phyloP scores from a whole-genome alignment of 2,888 invertebrate species.

The Ethmia dodecea region DNA sequence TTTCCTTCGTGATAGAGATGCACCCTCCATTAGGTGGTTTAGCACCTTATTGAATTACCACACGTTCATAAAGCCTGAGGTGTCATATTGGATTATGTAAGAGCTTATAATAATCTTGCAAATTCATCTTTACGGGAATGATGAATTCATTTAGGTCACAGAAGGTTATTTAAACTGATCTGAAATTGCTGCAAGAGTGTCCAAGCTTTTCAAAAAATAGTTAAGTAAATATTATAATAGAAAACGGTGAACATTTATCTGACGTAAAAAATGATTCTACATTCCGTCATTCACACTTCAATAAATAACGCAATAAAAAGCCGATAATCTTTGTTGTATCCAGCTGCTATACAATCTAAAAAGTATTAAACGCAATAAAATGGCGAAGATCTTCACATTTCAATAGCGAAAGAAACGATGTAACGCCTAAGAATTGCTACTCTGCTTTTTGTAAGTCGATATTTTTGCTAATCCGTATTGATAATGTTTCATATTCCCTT shows the following conservation, averaged over 20 bases:
- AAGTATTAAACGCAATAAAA: slow-evolving; percentile 36
- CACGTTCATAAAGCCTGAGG: slow-evolving; percentile 35
- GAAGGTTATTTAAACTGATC: too few species aligned
- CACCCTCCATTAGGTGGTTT: slow-evolving; percentile 42
- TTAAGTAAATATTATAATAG: too few species aligned
- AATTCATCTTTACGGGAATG: too few species aligned
- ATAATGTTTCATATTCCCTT: too few species aligned
- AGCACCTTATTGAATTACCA: slow-evolving; percentile 44
- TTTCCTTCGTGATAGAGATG: slow-evolving; percentile 26
- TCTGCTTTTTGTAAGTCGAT: slow-evolving; percentile 8
- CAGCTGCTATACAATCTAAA: slow-evolving; percentile 33
- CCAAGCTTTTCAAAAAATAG: too few species aligned
- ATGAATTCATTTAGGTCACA: too few species aligned
- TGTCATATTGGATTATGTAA: too few species aligned
- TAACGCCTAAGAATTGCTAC: slow-evolving; percentile 20
- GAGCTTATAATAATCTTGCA: too few species aligned
- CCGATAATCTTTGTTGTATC: slow-evolving; percentile 33
- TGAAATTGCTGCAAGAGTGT: too few species aligned
- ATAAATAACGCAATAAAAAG: slow-evolving; percentile 26
- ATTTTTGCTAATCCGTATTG: too few species aligned
- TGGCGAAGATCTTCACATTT: slow-evolving; percentile 31
- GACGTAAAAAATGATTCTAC: too few species aligned
- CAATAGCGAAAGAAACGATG: slow-evolving; percentile 34
- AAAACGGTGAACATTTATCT: too few species aligned
- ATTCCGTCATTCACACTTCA: neutral